phyloP scores from a whole-genome alignment of 2,797 vertebrate species.

The Percopsis omiscomaycus region DNA sequence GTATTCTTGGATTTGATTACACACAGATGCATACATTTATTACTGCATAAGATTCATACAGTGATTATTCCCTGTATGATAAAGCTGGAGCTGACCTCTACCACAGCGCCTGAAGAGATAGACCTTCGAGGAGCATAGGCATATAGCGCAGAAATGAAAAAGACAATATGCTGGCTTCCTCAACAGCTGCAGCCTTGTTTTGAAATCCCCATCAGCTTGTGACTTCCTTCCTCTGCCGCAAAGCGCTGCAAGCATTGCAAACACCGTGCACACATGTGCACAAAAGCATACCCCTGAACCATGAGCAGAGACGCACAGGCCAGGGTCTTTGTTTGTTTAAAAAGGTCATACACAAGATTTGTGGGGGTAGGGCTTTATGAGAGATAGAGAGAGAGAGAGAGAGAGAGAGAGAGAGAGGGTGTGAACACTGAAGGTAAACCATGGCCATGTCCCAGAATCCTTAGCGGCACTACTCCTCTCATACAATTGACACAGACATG shows the following conservation, averaged over 20 bases:
- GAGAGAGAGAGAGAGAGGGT: slow-evolving; percentile 10
- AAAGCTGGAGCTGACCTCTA: not conserved
- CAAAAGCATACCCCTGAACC: not conserved
- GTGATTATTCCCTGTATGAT: slow-evolving; percentile 19
- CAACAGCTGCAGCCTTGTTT: slow-evolving; percentile 79
- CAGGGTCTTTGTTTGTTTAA: slow-evolving; percentile 69
- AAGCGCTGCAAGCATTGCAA: slow-evolving; percentile 58
- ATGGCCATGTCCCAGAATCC: slow-evolving; percentile 64
- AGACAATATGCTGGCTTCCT: slow-evolving; percentile 71
- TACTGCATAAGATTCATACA: slow-evolving; percentile 10
- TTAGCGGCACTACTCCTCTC: slow-evolving; percentile 47
- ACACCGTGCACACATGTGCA: slow-evolving; percentile 27
- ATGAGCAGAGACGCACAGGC: slow-evolving; percentile 14
- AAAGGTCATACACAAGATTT: slow-evolving; percentile 63
- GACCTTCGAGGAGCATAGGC: slow-evolving; percentile 16
- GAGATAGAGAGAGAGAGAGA: slow-evolving; percentile 5
- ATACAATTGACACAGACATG: slow-evolving; percentile 66
- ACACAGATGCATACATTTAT: slow-evolving; percentile 37
- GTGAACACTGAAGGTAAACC: slow-evolving; percentile 68
- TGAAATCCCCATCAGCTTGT: slow-evolving; percentile 79
- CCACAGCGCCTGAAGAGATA: not conserved
- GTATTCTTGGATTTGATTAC: slow-evolving; percentile 51
- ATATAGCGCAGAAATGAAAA: slow-evolving; percentile 60
- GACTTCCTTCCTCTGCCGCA: slow-evolving; percentile 79
- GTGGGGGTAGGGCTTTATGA: slow-evolving; percentile 49